Evolutionary conservation across 2,113 vertebrate genomes (phyloP).

Genomic region (Syngnathus scovelli): DNA sequence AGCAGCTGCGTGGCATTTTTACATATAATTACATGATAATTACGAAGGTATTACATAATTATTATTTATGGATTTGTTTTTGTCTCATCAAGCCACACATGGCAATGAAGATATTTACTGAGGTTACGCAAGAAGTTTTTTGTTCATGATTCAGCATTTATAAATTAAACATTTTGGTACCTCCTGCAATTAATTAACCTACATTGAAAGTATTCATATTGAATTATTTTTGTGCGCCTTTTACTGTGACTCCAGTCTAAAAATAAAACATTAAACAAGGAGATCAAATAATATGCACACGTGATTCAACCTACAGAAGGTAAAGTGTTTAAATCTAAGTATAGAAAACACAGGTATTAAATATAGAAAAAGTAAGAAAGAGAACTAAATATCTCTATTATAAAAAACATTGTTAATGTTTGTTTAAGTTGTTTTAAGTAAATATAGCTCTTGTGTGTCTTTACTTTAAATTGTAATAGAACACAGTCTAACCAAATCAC

Average conservation of each 20-base stretch:
- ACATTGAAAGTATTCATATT: background rate
- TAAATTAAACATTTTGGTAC: background rate
- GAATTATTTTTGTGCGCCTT: background rate
- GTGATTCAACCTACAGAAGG: background rate
- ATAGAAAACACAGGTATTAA: background rate
- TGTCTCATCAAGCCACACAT: background rate
- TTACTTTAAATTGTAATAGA: slow-evolving; percentile 8
- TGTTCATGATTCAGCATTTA: background rate
- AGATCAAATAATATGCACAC: slow-evolving; percentile 9
- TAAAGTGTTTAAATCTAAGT: background rate
- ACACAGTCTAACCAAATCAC: slow-evolving; percentile 13
- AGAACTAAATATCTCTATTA: background rate
- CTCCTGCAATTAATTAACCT: background rate
- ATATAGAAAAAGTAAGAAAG: background rate
- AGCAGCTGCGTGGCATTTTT: slow-evolving; percentile 43
- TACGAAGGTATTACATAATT: slow-evolving; percentile 29
- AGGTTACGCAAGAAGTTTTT: background rate
- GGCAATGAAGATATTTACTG: background rate
- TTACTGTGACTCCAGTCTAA: slow-evolving; percentile 24
- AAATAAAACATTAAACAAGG: slow-evolving; percentile 1
- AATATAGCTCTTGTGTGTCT: background rate
- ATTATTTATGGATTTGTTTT: slow-evolving; percentile 1
- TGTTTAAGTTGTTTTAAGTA: slow-evolving; percentile 6
- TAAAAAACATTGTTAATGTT: background rate
- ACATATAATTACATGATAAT: slow-evolving; percentile 33